Base-by-base conservation (phyloP, 1,140 invertebrate species). In the Goniozus legneri region DNA sequence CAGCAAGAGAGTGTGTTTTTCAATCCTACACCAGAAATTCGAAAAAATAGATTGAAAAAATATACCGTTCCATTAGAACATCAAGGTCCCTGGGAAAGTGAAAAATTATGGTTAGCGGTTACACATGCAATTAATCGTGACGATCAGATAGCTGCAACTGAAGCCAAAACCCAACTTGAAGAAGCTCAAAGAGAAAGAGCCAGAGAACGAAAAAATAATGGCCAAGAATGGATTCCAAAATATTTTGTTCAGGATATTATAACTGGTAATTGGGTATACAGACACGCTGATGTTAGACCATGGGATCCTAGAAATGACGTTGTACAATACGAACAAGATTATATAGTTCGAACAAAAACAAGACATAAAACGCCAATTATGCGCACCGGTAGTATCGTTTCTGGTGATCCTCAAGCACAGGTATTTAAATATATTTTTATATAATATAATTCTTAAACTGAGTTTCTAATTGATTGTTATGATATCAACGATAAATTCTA, bases 91-190 rank as follows among this genome's bases (percentile, higher is more conserved):
- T 87, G 80, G 67, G 94, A 97, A 70, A 95, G 92, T 12, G 89
- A 94, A 69, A 83, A 84, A 56, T 75, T 95, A 2, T 96, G 92
- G 93, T 69, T 82, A 10, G 82, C 85, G 44, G 92, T 96, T 0
- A 89, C 89, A 0, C 80, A 84, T 35, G 92, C 92, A 1, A 92
- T 96, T 47, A 67, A 76, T 7, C 77, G 78, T 18, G 86, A 91
- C 51, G 90, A 96, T 76, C 70, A 84, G 74, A 71, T 83, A 22
- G 84, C 83, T 10, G 93, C 93, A 0, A 97, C 92, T 2, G 85
- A 92, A 39, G 89, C 93, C 58, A 97, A 97, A 75, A 93, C 89
- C 3, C 71, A 84, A 35, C 77, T 96, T 32, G 93, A 97, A 62
- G 91, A 95, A 65, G 83, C 82, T 7, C 93, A 97, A 70, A 78